Evolutionary conservation across 2,888 invertebrate species (phyloP).

Genomic region (Agriopis leucophaearia): DNA sequence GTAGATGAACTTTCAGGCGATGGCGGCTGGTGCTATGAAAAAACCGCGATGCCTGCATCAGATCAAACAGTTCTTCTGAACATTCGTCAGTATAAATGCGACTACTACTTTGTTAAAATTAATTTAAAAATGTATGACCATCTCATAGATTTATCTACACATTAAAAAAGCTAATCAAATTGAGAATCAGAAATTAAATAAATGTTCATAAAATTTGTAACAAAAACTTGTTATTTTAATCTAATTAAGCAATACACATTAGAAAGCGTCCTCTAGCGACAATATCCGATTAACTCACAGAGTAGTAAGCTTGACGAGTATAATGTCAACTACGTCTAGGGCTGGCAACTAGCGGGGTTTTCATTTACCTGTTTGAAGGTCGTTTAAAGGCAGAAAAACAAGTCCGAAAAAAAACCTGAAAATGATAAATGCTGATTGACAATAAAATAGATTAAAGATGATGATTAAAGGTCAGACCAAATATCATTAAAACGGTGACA

Average conservation of each 20-base stretch:
- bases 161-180: too few relatives aligned
- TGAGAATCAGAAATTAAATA: too few relatives aligned
- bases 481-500: conserved; percentile 7
- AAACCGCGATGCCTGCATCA: too few relatives aligned
- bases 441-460: conserved; percentile 3
- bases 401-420: neutral
- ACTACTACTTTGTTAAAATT: too few relatives aligned
- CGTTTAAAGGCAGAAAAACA: neutral
- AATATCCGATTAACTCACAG: conserved; percentile 18
- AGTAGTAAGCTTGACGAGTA: conserved; percentile 15
- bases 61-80: too few relatives aligned
- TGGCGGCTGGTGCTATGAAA: too few relatives aligned
- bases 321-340: conserved; percentile 23
- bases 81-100: too few relatives aligned
- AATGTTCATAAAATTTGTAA: too few relatives aligned
- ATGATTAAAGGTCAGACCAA: conserved; percentile 4
- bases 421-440: neutral
- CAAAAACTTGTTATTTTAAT: conserved; percentile 5
- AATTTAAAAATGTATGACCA: too few relatives aligned
- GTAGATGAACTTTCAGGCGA: too few relatives aligned
- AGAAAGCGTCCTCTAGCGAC: conserved; percentile 26
- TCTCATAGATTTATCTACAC: too few relatives aligned
- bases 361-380: neutral
- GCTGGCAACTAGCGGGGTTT: neutral
- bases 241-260: conserved; percentile 16